phyloP scores from a whole-genome alignment of 2,797 vertebrate genomes.

The Capromys pilorides region DNA sequence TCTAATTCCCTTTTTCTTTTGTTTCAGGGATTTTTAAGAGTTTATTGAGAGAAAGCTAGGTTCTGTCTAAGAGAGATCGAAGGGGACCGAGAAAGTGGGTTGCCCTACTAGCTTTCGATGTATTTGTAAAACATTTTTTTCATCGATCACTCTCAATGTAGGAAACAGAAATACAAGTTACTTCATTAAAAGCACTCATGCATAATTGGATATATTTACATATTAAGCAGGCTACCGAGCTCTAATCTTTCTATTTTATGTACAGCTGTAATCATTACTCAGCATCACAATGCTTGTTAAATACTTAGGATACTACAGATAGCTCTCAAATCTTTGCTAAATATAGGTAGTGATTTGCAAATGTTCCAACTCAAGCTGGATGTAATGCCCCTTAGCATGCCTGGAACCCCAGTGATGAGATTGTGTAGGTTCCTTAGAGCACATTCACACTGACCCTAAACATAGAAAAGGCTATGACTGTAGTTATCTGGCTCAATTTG shows the following conservation, averaged over 20 bases:
- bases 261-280: conserved; percentile 82
- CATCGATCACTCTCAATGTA: conserved; percentile 83
- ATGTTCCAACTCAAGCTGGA: conserved; percentile 66
- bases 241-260: conserved; percentile 82
- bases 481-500: not conserved
- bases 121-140: conserved; percentile 76
- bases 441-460: conserved; percentile 20
- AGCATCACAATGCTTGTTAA: conserved; percentile 79
- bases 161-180: conserved; percentile 82
- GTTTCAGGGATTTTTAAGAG: not conserved
- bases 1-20: conserved; percentile 51
- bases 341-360: conserved; percentile 68
- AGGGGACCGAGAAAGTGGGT: not conserved
- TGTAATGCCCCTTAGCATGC: conserved; percentile 4
- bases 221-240: conserved; percentile 87
- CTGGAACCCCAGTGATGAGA: not conserved
- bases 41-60: not conserved
- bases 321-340: conserved; percentile 78
- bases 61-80: not conserved
- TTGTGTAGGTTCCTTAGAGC: not conserved
- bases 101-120: conserved; percentile 55
- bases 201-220: conserved; percentile 85
- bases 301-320: conserved; percentile 75
- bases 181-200: conserved; percentile 85
- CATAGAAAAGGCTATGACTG: conserved; percentile 31